Percentiles rank a stretch among this genome's conserved stretches.
These are phyloP conservation scores for Psylliodes chrysocephalus DNA, from an alignment of 2,888 invertebrate species.

Conservation along the genomic window DNA sequence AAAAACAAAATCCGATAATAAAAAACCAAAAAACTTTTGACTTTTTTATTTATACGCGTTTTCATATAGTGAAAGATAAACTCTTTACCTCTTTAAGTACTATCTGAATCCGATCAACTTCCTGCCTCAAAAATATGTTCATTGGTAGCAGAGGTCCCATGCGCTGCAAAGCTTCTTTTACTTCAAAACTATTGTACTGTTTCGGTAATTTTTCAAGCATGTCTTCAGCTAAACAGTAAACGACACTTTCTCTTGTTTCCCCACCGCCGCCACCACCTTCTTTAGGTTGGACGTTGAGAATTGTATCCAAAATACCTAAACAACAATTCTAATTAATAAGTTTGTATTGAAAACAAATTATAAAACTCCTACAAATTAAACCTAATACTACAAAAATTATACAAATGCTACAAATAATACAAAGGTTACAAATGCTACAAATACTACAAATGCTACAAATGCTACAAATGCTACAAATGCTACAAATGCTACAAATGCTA, in stretches of 20 bases:
- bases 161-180: slow-evolving; percentile 85
- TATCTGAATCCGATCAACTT: slow-evolving; percentile 85
- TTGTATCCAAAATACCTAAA: slow-evolving; percentile 86
- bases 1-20: too few relatives aligned
- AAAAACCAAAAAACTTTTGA: background rate
- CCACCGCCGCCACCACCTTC: slow-evolving; percentile 92
- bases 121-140: slow-evolving; percentile 92
- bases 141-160: slow-evolving; percentile 95
- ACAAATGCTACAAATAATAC: too few relatives aligned
- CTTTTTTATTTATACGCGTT: too few relatives aligned
- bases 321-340: too few relatives aligned
- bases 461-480: too few relatives aligned
- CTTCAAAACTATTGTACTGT: slow-evolving; percentile 90
- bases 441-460: too few relatives aligned
- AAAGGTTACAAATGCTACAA: too few relatives aligned
- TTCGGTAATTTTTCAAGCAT: slow-evolving; percentile 88
- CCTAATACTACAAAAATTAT: too few relatives aligned
- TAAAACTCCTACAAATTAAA: too few relatives aligned
- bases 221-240: slow-evolving; percentile 91
- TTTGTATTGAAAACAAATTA: too few relatives aligned
- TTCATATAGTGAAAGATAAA: too few relatives aligned
- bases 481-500: too few relatives aligned
- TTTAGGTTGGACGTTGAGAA: slow-evolving; percentile 96
- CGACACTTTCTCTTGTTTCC: slow-evolving; percentile 92
- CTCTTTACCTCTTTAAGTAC: slow-evolving; percentile 79